phyloP scores from a whole-genome alignment of 2,113 vertebrate genomes.

The Prochilodus magdalenae region DNA sequence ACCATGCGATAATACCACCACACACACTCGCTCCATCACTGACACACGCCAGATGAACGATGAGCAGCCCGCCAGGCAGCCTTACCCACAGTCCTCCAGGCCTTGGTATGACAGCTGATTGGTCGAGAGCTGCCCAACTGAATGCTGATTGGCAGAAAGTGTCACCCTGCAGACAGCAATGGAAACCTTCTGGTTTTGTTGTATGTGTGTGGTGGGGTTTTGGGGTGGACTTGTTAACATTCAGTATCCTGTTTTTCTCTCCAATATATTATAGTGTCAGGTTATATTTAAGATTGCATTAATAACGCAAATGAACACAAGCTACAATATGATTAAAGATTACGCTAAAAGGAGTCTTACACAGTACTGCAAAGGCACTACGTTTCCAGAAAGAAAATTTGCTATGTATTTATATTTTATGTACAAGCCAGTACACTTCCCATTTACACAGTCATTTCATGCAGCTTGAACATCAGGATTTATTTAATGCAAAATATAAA shows the following conservation, averaged over 20 bases:
- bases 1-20: slow-evolving; percentile 49
- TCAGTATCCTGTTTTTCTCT: not conserved
- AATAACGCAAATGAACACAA: no score
- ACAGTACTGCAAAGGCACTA: no score
- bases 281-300: no score
- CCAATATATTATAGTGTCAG: no score
- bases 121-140: not conserved
- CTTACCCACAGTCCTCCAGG: slow-evolving; percentile 56
- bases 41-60: slow-evolving; percentile 55
- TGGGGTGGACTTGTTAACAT: not conserved
- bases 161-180: not conserved
- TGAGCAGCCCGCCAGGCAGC: slow-evolving; percentile 41
- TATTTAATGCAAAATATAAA: no score
- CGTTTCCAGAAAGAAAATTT: no score
- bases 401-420: no score
- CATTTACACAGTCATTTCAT: no score
- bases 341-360: no score
- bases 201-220: not conserved
- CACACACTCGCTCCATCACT: slow-evolving; percentile 59
- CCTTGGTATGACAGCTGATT: slow-evolving; percentile 21
- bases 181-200: not conserved
- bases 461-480: no score
- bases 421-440: no score
- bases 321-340: no score
- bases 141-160: slow-evolving; percentile 20